Conservation (phyloP, 2,113 vertebrate species). For the Ctenomys sociabilis region DNA sequence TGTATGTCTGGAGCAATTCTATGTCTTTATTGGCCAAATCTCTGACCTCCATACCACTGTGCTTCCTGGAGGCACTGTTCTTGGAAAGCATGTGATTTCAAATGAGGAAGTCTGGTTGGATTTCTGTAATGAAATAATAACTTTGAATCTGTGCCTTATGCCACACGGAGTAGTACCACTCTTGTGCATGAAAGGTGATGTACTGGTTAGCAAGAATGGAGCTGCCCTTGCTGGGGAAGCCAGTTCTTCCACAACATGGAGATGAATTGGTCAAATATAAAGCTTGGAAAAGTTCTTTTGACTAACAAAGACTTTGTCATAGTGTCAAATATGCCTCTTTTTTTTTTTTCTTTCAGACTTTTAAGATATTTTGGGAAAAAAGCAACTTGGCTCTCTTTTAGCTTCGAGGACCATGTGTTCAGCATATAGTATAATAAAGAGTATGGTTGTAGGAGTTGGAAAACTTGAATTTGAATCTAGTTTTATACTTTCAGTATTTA, state of each 20-base stretch:
- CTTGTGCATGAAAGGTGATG: background rate
- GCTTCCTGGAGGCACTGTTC: background rate
- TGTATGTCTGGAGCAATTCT: background rate
- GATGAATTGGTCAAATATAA: background rate
- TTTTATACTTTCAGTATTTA: background rate
- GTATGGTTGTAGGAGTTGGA: background rate
- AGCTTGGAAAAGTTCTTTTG: conserved; percentile 6
- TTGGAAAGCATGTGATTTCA: background rate
- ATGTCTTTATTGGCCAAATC: background rate
- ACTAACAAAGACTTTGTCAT: background rate
- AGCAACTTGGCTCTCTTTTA: background rate
- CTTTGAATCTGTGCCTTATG: background rate
- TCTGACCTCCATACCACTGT: background rate
- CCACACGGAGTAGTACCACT: background rate
- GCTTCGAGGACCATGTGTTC: background rate
- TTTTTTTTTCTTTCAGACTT: conserved; percentile 37
- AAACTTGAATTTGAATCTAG: background rate
- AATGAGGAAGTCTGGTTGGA: background rate
- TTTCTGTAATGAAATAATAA: background rate
- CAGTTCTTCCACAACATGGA: background rate
- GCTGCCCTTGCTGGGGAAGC: background rate
- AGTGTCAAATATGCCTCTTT: background rate
- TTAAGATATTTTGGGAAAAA: background rate
- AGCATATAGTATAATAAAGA: background rate
- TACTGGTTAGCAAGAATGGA: background rate